These are phyloP conservation scores for Ruditapes philippinarum DNA, from an alignment of 1,140 invertebrate species.

Conservation along the genomic window DNA sequence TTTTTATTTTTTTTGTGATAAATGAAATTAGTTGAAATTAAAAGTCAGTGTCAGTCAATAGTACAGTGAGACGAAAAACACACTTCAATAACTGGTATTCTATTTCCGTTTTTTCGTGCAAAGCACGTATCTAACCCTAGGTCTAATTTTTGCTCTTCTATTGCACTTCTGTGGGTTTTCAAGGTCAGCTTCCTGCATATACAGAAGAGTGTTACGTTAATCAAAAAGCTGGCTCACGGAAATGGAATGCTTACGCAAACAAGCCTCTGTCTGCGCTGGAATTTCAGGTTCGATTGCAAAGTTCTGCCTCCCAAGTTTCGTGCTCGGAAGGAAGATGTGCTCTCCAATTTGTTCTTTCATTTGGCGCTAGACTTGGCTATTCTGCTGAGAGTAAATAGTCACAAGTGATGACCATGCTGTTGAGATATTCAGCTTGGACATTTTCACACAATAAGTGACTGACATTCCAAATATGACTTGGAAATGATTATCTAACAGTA, in stretches of 20 bases:
- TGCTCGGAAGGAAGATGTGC: not conserved
- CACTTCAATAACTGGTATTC: not conserved
- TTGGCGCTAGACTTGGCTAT: not conserved
- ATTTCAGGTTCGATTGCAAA: not conserved
- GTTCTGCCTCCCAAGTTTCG: not conserved
- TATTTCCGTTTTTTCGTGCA: constrained; percentile 22
- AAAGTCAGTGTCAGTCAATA: not conserved
- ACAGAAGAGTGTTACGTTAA: not conserved
- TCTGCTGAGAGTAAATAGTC: not conserved
- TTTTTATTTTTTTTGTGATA: too few relatives aligned
- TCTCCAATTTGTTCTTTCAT: not conserved
- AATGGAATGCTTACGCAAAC: not conserved
- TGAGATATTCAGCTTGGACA: not conserved
- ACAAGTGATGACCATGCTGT: not conserved
- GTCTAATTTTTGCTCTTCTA: not conserved
- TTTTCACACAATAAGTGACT: too few relatives aligned
- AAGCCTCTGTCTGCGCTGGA: not conserved
- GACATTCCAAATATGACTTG: too few relatives aligned
- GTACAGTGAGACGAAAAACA: constrained; percentile 1
- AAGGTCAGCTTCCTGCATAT: constrained; percentile 27
- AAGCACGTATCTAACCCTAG: constrained; percentile 24
- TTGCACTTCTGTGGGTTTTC: constrained; percentile 28
- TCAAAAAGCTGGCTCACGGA: constrained; percentile 11
- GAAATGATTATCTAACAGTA: too few relatives aligned
- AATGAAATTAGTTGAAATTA: too few relatives aligned